phyloP scores from a whole-genome alignment of 1,140 invertebrate genomes.

The Sarcophaga bullata region DNA sequence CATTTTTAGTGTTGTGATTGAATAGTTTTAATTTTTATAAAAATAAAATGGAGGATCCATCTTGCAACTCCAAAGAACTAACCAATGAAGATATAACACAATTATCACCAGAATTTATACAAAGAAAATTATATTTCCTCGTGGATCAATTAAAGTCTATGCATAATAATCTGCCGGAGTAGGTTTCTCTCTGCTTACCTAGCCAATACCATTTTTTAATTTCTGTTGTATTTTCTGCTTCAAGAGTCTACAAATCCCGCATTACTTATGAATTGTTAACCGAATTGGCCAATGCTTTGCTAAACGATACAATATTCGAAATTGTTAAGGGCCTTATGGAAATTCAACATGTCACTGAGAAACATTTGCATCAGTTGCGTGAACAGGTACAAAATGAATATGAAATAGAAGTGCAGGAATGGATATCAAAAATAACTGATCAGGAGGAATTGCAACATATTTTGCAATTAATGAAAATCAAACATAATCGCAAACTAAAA shows the following conservation, averaged over 20 bases:
- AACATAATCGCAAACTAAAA: slow-evolving; percentile 78
- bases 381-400: slow-evolving; percentile 69
- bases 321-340: slow-evolving; percentile 94
- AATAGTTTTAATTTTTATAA: neutral
- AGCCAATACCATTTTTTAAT: neutral
- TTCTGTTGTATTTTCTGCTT: slow-evolving; percentile 45
- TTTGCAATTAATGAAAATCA: slow-evolving; percentile 71
- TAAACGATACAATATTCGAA: slow-evolving; percentile 94
- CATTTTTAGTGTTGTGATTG: no score
- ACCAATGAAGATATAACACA: slow-evolving; percentile 47
- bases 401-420: slow-evolving; percentile 74
- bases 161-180: slow-evolving; percentile 87
- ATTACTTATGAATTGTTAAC: slow-evolving; percentile 90
- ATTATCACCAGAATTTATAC: slow-evolving; percentile 76
- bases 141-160: slow-evolving; percentile 88
- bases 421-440: slow-evolving; percentile 70
- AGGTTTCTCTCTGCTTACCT: slow-evolving; percentile 58
- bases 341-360: slow-evolving; percentile 95
- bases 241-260: slow-evolving; percentile 89
- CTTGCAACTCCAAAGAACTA: neutral
- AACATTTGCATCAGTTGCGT: slow-evolving; percentile 87
- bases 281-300: slow-evolving; percentile 85
- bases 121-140: slow-evolving; percentile 88
- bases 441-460: slow-evolving; percentile 71
- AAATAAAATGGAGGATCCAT: neutral